Percentiles rank a stretch among this genome's conserved stretches.
Evolutionary conservation across 2,797 vertebrate genomes (phyloP).

Genomic region (Menidia menidia): DNA sequence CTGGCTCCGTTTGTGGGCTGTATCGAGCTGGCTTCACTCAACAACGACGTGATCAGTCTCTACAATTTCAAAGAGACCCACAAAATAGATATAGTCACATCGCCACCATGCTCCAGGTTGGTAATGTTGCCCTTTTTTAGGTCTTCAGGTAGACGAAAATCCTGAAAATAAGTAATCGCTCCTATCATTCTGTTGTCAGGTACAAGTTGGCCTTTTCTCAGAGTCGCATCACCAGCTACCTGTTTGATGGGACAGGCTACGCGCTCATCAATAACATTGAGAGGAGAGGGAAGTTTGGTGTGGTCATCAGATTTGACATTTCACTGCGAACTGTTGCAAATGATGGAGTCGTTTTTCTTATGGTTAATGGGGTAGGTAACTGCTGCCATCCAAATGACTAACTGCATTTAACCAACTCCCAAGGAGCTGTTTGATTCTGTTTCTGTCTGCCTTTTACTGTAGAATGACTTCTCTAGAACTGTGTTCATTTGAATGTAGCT

Average conservation of each 20-base stretch:
- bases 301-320: slow-evolving; percentile 95
- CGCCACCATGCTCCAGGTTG: slow-evolving; percentile 89
- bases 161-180: not conserved
- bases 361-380: slow-evolving; percentile 91
- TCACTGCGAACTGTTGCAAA: slow-evolving; percentile 92
- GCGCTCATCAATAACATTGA: slow-evolving; percentile 92
- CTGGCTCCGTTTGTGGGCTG: slow-evolving; percentile 93
- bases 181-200: slow-evolving; percentile 70
- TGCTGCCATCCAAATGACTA: not conserved
- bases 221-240: slow-evolving; percentile 92
- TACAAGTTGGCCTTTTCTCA: slow-evolving; percentile 96
- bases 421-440: too few species aligned
- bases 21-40: slow-evolving; percentile 92
- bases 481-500: too few species aligned
- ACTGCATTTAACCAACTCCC: not conserved
- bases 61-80: slow-evolving; percentile 93
- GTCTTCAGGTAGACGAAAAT: too few species aligned
- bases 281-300: slow-evolving; percentile 89
- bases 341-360: slow-evolving; percentile 90
- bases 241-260: slow-evolving; percentile 95
- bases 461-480: too few species aligned
- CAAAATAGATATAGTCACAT: slow-evolving; percentile 84
- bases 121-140: too few species aligned
- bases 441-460: too few species aligned
- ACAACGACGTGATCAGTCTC: slow-evolving; percentile 94